Conservation (phyloP, 1,140 invertebrate genomes). For the Monomorium pharaonis region DNA sequence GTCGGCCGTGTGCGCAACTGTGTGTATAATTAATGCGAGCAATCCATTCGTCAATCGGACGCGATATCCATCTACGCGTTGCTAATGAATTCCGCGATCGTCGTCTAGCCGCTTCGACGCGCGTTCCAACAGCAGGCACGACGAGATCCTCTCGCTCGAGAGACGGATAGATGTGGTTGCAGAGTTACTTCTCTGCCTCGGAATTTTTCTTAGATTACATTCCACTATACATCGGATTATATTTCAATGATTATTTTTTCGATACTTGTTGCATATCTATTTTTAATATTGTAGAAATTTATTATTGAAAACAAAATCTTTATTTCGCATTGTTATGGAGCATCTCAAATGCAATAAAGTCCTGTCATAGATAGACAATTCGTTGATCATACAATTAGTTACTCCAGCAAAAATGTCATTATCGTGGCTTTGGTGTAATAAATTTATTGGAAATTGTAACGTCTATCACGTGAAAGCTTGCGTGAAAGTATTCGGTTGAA, state of each 20-base stretch:
- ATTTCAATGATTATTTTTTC: background rate
- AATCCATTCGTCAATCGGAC: constrained; percentile 64
- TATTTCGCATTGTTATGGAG: background rate
- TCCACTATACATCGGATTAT: too few relatives aligned
- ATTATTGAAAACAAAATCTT: background rate
- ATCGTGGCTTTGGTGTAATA: background rate
- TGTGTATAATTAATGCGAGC: constrained; percentile 64
- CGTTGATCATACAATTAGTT: background rate
- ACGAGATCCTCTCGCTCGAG: background rate
- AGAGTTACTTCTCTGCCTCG: background rate
- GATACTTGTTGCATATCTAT: background rate
- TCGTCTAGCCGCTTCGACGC: constrained; percentile 47
- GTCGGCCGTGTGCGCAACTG: constrained; percentile 49
- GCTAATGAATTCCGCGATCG: constrained; percentile 63
- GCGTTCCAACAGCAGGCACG: constrained; percentile 24
- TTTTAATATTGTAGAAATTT: background rate
- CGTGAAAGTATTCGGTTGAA: background rate
- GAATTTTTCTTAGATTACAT: background rate
- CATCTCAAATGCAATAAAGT: background rate
- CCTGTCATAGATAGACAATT: background rate
- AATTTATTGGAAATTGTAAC: constrained; percentile 27
- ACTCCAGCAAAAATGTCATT: background rate
- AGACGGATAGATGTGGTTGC: background rate
- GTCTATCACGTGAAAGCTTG: constrained; percentile 6
- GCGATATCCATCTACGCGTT: constrained; percentile 53